Percentiles rank a stretch among this genome's conserved stretches.
phyloP scores from a whole-genome alignment of 2,888 invertebrate species.

The Rhagonycha lutea region DNA sequence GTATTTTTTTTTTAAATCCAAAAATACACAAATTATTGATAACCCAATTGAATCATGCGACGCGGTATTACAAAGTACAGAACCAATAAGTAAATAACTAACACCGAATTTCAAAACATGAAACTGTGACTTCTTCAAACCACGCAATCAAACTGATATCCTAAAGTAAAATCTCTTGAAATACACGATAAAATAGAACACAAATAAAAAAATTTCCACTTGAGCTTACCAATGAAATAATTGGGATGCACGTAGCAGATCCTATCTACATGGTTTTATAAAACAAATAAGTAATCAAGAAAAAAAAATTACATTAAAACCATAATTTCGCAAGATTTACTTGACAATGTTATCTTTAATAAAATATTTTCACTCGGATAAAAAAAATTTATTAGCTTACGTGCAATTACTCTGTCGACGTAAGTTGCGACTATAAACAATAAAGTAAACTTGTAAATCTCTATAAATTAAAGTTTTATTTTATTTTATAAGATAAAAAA shows the following conservation, averaged over 20 bases:
- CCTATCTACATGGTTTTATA: not conserved
- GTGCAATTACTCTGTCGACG: conserved; percentile 12
- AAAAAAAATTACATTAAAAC: not conserved
- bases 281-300: not conserved
- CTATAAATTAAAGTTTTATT: not conserved
- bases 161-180: not conserved
- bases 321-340: not conserved
- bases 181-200: conserved; percentile 5
- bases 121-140: not conserved
- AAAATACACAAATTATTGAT: too few relatives aligned
- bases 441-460: conserved; percentile 4
- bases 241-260: not conserved
- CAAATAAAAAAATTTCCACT: conserved; percentile 9
- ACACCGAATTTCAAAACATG: not conserved
- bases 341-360: conserved; percentile 5
- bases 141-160: not conserved
- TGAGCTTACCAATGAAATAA: not conserved
- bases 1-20: too few relatives aligned
- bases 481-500: not conserved
- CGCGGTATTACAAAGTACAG: too few relatives aligned
- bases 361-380: conserved; percentile 5
- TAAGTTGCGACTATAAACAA: conserved; percentile 9
- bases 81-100: too few relatives aligned
- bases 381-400: not conserved
- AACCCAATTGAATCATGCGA: too few relatives aligned